Evolutionary conservation across 2,888 invertebrate species (phyloP), one percentile per base, ranked within the genome.

Genomic region (Cepaea hortensis): DNA sequence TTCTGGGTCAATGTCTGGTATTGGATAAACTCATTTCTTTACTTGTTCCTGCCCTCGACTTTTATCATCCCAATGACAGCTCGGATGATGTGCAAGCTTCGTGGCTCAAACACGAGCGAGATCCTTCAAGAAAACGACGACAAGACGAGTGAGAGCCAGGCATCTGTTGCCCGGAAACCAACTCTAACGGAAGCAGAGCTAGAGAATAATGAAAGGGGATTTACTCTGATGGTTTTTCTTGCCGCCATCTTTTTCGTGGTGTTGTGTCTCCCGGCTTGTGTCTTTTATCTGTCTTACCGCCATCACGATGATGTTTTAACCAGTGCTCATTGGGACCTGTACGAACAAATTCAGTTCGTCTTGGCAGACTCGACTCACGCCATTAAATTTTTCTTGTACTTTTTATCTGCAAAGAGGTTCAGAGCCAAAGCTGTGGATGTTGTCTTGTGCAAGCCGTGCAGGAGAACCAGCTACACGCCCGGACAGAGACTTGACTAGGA

Each of bases 331-430:
- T 84, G 81, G 84, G 15, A 50, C 20, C 77, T 88, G 1, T 84
- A 87, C 73, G 77, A 87, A 55, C 84, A 88, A 70, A 68, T 89
- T 23, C 73, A 88, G 75, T 91, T 90, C 77, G 73, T 92, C 13
- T 84, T 92, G 61, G 87, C 90, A 0, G 92, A 92, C 87, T 86
- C 91, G 0, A 91, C 91, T 68, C 92, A 92, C 85, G 91, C 91
- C 18, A 87, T 92, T 50, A 92, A 92, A 81, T 92, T 92, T 87
- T 92, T 91, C 82, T 82, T 92, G 11, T 92, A 92, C 82, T 91
- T 91, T 81, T 85, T 91, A 6, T 91, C 91, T 48, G 91, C 91
- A 2, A 87, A 88, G 77, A 90, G 88, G 82, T 92, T 92, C 86
- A 88, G 92, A 18, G 80, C 88, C 55, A 55, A 55, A 11, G 55